Evolutionary conservation across 2,113 vertebrate genomes (phyloP), one percentile per base, ranked within the genome.

Genomic region (Climacteris rufus): DNA sequence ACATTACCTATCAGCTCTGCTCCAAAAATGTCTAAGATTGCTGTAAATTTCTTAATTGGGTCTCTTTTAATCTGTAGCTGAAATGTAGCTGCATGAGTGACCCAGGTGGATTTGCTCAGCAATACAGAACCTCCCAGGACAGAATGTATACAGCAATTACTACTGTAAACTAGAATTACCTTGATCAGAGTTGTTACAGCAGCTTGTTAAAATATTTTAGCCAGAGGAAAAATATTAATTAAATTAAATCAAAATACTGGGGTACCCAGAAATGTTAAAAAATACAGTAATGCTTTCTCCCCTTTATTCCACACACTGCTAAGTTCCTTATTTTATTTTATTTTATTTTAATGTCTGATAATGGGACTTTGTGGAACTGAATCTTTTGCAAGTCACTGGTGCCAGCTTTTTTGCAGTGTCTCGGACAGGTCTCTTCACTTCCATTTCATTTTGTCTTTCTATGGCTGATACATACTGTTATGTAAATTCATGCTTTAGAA

Each of bases 401-500:
- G 72, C 50, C n/a, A 82, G 54, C 27, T 81, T 89, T 89, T 94
- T 81, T 64, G 65, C 63, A 60, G 18, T n/a, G 59, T 56, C 33
- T 74, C 0, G 3, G 82, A 92, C 72, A 80, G 69, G 72, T 95
- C 57, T 90, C 78, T 78, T 70, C 33, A 86, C 39, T 92, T 85
- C 35, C 24, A 54, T 68, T 77, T 86, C 11, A 75, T 81, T 86
- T 85, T 66, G 27, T 60, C 56, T 88, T 87, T 90, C 65, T 71
- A 20, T 45, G 77, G 63, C 57, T 89, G 61, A 90, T 71, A 75
- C 4, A 35, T 40, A 50, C 39, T 90, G 39, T 60, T 93, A 92
- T 85, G 95, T 93, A 94, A 93, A 94, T 69, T 23, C 94, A 70
- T 28, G 30, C 44, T 68, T 85, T 71, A 31, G 6, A 91, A 69